These are phyloP conservation scores for Desoria tigrina DNA, from an alignment of 2,888 invertebrate species.

Conservation along the genomic window DNA sequence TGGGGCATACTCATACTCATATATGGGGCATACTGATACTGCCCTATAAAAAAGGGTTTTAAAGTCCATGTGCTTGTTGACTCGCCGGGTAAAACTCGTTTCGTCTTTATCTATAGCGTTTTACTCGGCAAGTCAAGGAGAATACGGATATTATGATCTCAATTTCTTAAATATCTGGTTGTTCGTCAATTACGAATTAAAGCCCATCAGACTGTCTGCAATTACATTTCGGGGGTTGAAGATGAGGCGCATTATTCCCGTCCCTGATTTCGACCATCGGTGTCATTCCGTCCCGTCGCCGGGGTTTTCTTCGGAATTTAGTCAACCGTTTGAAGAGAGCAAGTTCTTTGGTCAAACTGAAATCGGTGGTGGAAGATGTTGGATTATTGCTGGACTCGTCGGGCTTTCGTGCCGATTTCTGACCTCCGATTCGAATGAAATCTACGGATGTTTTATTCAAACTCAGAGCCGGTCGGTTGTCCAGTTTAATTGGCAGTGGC, in stretches of 20 bases:
- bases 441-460: constrained; percentile 46
- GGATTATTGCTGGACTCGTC: no score
- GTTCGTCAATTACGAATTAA: no score
- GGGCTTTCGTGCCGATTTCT: constrained; percentile 1
- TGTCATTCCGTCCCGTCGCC: not conserved
- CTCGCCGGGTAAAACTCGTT: no score
- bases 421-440: constrained; percentile 32
- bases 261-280: no score
- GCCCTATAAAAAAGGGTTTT: no score
- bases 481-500: constrained; percentile 12
- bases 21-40: no score
- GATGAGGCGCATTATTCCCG: not conserved
- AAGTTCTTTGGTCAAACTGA: constrained; percentile 10
- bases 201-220: not conserved
- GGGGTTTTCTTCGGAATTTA: constrained; percentile 35
- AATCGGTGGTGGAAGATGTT: constrained; percentile 9
- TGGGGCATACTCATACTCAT: no score
- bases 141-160: no score
- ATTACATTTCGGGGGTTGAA: constrained; percentile 10
- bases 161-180: no score
- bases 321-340: constrained; percentile 26
- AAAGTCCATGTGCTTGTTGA: no score
- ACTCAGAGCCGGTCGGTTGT: constrained; percentile 34
- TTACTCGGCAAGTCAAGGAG: no score
- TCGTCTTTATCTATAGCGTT: no score